Conservation (phyloP, 1,140 invertebrate species). For the Antheraea pernyi region DNA sequence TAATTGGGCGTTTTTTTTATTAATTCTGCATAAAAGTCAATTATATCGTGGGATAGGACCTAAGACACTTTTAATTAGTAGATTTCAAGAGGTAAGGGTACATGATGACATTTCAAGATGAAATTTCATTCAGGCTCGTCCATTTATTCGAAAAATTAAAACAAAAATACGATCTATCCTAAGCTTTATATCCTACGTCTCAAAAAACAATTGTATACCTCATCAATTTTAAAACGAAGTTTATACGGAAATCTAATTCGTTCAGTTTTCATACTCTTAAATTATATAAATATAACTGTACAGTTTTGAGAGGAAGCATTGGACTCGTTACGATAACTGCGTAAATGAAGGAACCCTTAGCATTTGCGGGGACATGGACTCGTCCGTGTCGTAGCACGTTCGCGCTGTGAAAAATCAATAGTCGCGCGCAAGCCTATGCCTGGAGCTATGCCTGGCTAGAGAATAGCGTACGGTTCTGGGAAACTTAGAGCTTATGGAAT, state of each 20-base stretch:
- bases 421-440: slow-evolving; percentile 58
- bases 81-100: too few relatives aligned
- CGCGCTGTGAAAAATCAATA: slow-evolving; percentile 59
- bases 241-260: neutral
- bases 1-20: too few relatives aligned
- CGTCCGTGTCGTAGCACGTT: slow-evolving; percentile 26
- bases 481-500: slow-evolving; percentile 44
- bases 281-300: too few relatives aligned
- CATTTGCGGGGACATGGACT: neutral
- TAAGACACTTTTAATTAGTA: too few relatives aligned
- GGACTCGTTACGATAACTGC: neutral
- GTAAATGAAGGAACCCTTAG: slow-evolving; percentile 6
- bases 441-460: slow-evolving; percentile 13
- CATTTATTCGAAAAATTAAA: neutral
- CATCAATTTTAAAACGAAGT: neutral
- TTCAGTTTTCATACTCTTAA: neutral
- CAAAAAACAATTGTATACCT: neutral
- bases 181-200: neutral
- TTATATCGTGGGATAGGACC: too few relatives aligned
- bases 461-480: slow-evolving; percentile 20
- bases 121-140: neutral
- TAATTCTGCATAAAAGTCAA: too few relatives aligned
- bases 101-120: too few relatives aligned
- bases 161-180: neutral
- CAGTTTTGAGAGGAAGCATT: neutral